Conservation (phyloP, 2,797 vertebrate species). For the Thunnus albacares region DNA sequence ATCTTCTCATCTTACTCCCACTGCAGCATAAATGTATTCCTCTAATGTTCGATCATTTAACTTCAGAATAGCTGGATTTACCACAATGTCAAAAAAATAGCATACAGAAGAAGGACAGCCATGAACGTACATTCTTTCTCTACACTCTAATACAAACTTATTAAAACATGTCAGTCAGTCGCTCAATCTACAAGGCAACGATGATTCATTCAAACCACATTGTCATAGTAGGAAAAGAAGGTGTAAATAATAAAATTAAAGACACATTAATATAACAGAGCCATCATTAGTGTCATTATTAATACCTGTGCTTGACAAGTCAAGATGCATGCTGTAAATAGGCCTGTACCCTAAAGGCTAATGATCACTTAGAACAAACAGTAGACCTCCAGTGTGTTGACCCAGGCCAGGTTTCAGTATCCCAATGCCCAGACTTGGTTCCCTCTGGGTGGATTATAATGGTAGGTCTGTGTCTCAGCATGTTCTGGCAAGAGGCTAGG, state of each 20-base stretch:
- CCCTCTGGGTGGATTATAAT: slow-evolving; percentile 55
- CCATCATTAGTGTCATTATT: no score
- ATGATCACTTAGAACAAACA: background rate
- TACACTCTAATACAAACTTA: background rate
- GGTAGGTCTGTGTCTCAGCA: slow-evolving; percentile 69
- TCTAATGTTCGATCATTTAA: background rate
- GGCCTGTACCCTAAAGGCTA: background rate
- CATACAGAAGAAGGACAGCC: background rate
- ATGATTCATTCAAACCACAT: no score
- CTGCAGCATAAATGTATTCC: background rate
- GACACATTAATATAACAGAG: no score
- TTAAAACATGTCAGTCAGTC: background rate
- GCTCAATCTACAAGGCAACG: background rate
- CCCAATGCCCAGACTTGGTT: slow-evolving; percentile 13
- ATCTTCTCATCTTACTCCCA: background rate
- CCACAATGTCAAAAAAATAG: background rate
- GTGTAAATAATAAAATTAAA: background rate
- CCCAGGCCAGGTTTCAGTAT: slow-evolving; percentile 32
- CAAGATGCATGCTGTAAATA: no score
- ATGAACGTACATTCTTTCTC: background rate
- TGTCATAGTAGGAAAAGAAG: no score
- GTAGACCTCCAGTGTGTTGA: slow-evolving; percentile 8
- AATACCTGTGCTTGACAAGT: no score
- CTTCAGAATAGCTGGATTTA: background rate
- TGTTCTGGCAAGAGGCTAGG: slow-evolving; percentile 66